These are phyloP conservation scores for Odontocerum albicorne DNA, from an alignment of 2,888 invertebrate species.

Conservation along the genomic window DNA sequence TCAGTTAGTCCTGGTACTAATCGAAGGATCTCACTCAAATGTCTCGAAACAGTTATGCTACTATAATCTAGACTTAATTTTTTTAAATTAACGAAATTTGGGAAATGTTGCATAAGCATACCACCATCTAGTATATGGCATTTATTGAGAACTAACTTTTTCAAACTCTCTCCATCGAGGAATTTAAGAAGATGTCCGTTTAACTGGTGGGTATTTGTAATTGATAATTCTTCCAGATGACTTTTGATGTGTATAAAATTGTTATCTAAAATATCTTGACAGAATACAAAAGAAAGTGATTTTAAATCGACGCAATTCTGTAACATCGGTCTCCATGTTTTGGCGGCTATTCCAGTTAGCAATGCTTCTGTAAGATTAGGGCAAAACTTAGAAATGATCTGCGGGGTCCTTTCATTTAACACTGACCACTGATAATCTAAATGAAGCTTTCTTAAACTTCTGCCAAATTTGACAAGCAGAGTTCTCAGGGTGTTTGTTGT, in stretches of 20 bases:
- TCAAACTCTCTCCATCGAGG: conserved; percentile 8
- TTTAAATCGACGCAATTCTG: conserved; percentile 55
- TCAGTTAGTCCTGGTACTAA: conserved; percentile 47
- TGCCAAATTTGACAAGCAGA: conserved; percentile 54
- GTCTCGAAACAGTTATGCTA: background rate
- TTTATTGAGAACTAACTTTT: conserved; percentile 18
- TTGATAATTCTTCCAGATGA: conserved; percentile 36
- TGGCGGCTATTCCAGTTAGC: conserved; percentile 52
- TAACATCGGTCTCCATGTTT: conserved; percentile 56
- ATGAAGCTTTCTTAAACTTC: conserved; percentile 51
- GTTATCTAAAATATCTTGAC: conserved; percentile 44
- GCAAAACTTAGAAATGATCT: conserved; percentile 59
- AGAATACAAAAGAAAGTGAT: conserved; percentile 52
- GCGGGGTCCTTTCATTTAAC: conserved; percentile 57
- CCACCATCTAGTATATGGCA: conserved; percentile 7
- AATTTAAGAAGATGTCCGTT: conserved; percentile 22
- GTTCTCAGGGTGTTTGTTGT: conserved; percentile 56
- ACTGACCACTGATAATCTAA: conserved; percentile 53
- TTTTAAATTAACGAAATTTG: conserved; percentile 13
- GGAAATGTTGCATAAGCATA: background rate
- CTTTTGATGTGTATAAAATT: conserved; percentile 35
- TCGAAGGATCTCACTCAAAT: conserved; percentile 42
- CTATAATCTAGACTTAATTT: conserved; percentile 15
- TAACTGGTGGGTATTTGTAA: conserved; percentile 39
- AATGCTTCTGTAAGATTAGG: conserved; percentile 57